Evolutionary conservation across 2,797 vertebrate genomes (phyloP), one percentile per base, ranked within the genome.

Genomic region (Fringilla coelebs): DNA sequence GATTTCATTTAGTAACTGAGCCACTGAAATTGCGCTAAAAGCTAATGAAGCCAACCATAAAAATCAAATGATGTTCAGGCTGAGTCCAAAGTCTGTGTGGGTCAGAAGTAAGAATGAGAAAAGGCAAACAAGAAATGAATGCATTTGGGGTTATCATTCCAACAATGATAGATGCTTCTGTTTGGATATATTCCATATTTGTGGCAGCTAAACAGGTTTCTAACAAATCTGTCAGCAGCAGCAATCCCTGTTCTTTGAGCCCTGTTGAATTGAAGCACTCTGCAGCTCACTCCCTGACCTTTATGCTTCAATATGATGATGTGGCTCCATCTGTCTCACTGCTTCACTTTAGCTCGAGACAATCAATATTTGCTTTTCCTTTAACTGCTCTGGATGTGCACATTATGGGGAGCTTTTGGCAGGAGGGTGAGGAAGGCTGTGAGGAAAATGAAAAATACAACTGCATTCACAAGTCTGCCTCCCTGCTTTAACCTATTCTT

Each of bases 321-420:
- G 93, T 68, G 60, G 89, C 82, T 97, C 96, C 96, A 97, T 96
- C 96, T 97, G 96, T 83, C 88, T 97, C 76, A 31, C 85, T 82
- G 82, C 79, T 60, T 91, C 87, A n/a, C 70, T 94, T 87, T 5
- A 95, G 88, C 77, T 65, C 2, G 16, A 96, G 93, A 93, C 71
- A 89, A 95, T 94, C 93, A 96, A 93, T 97, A 96, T 97, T 96
- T 95, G 94, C 86, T 92, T 96, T 95, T 91, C 90, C 81, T 93
- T 94, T 88, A 96, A 73, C 77, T 2, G 41, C 70, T 66, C 88
- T 94, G 60, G 66, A 86, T 84, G 63, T 3, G 15, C 85, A 75
- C 67, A 70, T 76, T 91, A 84, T 1, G 29, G 52, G n/a, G 20
- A 96, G 68, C 88, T 88, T 88, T 58, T 89, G 84, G 92, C 72